Conservation (phyloP, 2,888 invertebrate species). For the Nemoura dubitans region DNA sequence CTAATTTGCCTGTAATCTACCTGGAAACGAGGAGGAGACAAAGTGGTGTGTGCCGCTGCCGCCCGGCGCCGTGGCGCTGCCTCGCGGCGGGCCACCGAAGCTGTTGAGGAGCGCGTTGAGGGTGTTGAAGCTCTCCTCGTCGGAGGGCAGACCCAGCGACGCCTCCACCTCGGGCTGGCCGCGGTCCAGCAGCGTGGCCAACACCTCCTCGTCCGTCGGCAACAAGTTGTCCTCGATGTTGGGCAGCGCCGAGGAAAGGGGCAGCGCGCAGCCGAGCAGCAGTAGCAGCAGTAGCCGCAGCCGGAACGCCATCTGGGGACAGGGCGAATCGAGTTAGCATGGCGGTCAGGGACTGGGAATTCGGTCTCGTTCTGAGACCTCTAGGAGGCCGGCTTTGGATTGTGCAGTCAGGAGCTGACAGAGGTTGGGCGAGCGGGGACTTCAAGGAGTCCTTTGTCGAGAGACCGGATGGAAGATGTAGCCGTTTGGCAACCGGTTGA, state of each 20-base stretch:
- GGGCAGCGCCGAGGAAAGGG: constrained; percentile 44
- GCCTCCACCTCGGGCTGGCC: constrained; percentile 52
- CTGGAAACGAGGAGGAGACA: constrained; percentile 55
- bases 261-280: constrained; percentile 37
- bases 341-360: background rate
- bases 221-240: constrained; percentile 52
- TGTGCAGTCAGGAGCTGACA: no score
- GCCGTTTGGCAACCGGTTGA: no score
- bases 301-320: constrained; percentile 45
- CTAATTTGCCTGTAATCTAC: constrained; percentile 45
- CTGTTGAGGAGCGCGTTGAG: constrained; percentile 48
- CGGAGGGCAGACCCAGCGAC: constrained; percentile 51
- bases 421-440: no score
- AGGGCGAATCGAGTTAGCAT: background rate
- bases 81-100: constrained; percentile 41
- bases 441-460: no score
- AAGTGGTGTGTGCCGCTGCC: constrained; percentile 53
- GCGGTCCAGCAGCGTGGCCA: constrained; percentile 47
- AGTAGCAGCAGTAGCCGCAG: constrained; percentile 44
- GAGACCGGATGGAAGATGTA: no score
- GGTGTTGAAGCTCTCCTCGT: constrained; percentile 53
- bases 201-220: constrained; percentile 52
- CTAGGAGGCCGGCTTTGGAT: no score
- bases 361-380: no score
- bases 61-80: constrained; percentile 51